Base-by-base conservation (phyloP, 2,797 vertebrate genomes). In the Zenarchopterus dispar region DNA sequence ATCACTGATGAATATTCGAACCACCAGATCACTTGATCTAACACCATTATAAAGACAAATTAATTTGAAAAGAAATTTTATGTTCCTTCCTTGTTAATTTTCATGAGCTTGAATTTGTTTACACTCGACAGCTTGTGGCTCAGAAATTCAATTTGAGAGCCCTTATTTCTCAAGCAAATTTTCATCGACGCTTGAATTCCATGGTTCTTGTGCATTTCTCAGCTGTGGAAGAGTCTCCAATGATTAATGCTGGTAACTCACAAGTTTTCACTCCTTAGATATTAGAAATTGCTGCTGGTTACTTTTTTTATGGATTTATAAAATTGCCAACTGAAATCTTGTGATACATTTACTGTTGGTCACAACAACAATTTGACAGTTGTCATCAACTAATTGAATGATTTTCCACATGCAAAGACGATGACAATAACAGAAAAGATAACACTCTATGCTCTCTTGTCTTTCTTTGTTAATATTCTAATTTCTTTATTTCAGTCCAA, bases 111-210 rank as follows among this genome's bases (percentile, higher is more conserved):
- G 62, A 78, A 86, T 84, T 74, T 77, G 84, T 88, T 85, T 82
- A 56, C 80, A 84, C 81, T 64, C 56, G 72, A 86, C 85, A 90
- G 88, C 74, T 76, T 85, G 84, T 50, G 50, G 61, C 59, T 76
- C 66, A 82, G 50, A 24, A 82, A 80, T 80, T 85, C 42, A 72
- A 65, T 81, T 71, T 73, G 71, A 78, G 64, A 54, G 19, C 31
- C 46, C 50, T 76, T 44, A 62, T 78, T 84, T 80, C 50, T 66
- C 67, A 54, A 52, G 19, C 53, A 18, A 56, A 46, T 63, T 50
- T 56, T 54, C 62, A 54, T 76, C 61, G 67, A 74, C 73, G 55
- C 52, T 63, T 73, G 71, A 62, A 79, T 84, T 81, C 31, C 42
- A 71, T 66, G 74, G 56, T 68, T 70, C 42, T 46, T 56, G 47